Percentiles rank a stretch among this genome's conserved stretches.
These are phyloP conservation scores for Lagocephalus sceleratus DNA, from an alignment of 2,797 vertebrate species.

Conservation along the genomic window DNA sequence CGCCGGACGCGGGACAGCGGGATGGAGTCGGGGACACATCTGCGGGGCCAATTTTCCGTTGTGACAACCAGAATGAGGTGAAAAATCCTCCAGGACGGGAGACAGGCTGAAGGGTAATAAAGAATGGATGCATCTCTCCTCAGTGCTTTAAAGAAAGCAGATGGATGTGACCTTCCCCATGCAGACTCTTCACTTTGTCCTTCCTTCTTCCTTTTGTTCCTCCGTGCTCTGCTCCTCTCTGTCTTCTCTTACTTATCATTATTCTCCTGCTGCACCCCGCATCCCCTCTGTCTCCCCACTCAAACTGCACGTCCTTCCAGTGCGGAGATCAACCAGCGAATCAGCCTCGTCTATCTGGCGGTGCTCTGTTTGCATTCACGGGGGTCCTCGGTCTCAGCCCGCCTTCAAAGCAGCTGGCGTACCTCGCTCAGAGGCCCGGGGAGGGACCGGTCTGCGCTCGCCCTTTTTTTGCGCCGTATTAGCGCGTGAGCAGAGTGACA, in stretches of 20 bases:
- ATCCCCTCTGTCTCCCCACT: constrained; percentile 19
- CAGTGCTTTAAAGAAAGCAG: constrained; percentile 26
- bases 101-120: constrained; percentile 52
- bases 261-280: constrained; percentile 15
- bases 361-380: constrained; percentile 42
- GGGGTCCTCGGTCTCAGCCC: constrained; percentile 36
- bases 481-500: constrained; percentile 7
- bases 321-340: constrained; percentile 36
- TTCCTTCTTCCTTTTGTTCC: constrained; percentile 46
- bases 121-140: constrained; percentile 42
- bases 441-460: constrained; percentile 11
- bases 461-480: constrained; percentile 18
- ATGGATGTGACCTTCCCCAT: constrained; percentile 37
- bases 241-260: constrained; percentile 38
- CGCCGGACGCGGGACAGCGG: constrained; percentile 9
- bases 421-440: constrained; percentile 21
- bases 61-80: constrained; percentile 60
- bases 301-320: constrained; percentile 32
- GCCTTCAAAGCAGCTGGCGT: constrained; percentile 18
- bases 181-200: constrained; percentile 36
- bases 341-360: constrained; percentile 29
- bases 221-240: constrained; percentile 40
- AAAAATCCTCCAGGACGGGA: constrained; percentile 52
- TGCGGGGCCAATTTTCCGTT: constrained; percentile 54
- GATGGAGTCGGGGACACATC: constrained; percentile 42